Evolutionary conservation across 1,140 invertebrate species (phyloP), one percentile per base, ranked within the genome.

Genomic region (Trichomalopsis sarcophagae): DNA sequence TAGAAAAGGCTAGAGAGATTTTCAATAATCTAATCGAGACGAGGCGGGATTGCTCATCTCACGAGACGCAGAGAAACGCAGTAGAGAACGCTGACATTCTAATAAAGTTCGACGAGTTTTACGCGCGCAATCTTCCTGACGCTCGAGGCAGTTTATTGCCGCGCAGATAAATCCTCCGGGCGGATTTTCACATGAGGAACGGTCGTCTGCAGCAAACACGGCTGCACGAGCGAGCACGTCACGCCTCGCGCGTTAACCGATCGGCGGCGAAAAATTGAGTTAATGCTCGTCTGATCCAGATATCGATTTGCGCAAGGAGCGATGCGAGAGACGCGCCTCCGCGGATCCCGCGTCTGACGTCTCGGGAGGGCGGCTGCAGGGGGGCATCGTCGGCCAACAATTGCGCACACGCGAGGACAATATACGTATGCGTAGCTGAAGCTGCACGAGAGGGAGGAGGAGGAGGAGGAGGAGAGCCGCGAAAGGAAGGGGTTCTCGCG

Each of bases 361-460:
- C 30, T 30, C 11, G 23, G 50, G 13, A 55, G 50, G 50, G 50
- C 50, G 50, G 50, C 40, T 44, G 33, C 17, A 68, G 36, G 50
- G 55, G 50, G 10, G 69, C 36, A 62, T 36, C 17, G 2, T 36
- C 17, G 47, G 2, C 68, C 4, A 7, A 69, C 30, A 71, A 68
- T 33, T 30, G 68, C 44, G 79, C 79, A 71, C 27, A 50, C 44
- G 66, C 79, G 68, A 73, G 66, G 78, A 80, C 27, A 47, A 68
- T 62, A 68, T 62, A 62, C 11, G 44, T 2, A 33, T 1, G 33
- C 27, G 33, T 13, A 73, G 74, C 13, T 23, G 40, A 23, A 75
- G 7, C 21, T 27, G 23, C 7, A 76, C 47, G 13, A 73, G 40
- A 6, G 44, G 73, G 3, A 40, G 33, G 36, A 74, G 80, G n/a